These are phyloP conservation scores for Limnephilus lunatus DNA, from an alignment of 2,888 invertebrate species.

Conservation along the genomic window DNA sequence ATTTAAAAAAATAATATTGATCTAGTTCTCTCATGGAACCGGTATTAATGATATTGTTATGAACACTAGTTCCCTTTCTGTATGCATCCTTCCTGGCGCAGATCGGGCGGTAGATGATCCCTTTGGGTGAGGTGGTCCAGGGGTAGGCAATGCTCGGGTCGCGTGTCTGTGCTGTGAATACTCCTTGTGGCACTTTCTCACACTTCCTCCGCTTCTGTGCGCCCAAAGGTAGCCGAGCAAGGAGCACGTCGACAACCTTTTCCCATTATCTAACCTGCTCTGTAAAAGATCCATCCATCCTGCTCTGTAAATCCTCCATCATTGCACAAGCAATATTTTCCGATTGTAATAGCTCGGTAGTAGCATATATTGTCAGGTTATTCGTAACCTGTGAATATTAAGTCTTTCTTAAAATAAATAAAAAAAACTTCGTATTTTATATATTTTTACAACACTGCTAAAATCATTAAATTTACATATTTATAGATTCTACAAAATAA, in stretches of 20 bases:
- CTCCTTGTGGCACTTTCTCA: conserved; percentile 58
- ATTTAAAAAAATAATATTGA: too few relatives aligned
- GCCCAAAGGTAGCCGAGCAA: conserved; percentile 27
- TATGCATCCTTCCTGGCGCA: neutral
- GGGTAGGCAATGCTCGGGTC: conserved; percentile 29
- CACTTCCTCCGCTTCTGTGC: conserved; percentile 52
- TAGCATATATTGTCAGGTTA: too few relatives aligned
- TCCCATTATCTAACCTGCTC: neutral
- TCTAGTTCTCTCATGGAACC: too few relatives aligned
- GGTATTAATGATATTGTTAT: neutral
- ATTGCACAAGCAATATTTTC: too few relatives aligned
- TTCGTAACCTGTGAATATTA: too few relatives aligned
- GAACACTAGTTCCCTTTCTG: neutral
- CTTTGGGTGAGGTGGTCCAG: neutral
- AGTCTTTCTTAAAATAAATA: too few relatives aligned
- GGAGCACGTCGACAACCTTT: neutral
- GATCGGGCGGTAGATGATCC: neutral
- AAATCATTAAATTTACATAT: too few relatives aligned
- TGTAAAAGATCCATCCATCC: neutral
- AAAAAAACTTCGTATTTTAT: too few relatives aligned
- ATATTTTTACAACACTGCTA: too few relatives aligned
- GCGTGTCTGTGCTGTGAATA: conserved; percentile 62
- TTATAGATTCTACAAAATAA: too few relatives aligned
- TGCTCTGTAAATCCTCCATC: too few relatives aligned
- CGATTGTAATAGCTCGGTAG: too few relatives aligned